These are phyloP conservation scores for Clarias magur DNA, from an alignment of 2,113 vertebrate genomes.

Conservation along the genomic window DNA sequence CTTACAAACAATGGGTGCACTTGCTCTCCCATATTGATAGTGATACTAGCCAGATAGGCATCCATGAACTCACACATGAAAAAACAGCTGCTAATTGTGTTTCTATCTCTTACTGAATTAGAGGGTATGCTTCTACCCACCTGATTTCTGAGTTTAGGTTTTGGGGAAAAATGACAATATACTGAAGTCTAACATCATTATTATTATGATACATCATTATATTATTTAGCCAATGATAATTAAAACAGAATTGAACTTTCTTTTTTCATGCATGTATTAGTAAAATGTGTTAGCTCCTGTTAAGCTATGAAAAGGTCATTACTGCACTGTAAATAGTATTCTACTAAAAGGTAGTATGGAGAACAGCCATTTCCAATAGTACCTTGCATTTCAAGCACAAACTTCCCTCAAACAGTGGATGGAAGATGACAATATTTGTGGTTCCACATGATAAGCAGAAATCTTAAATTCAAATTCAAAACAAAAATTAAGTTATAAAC, in stretches of 20 bases:
- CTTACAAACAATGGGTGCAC: too few relatives aligned
- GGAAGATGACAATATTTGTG: slow-evolving; percentile 72
- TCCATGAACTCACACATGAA: too few relatives aligned
- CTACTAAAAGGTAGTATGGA: neutral
- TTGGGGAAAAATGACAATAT: too few relatives aligned
- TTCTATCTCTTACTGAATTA: too few relatives aligned
- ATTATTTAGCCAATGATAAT: too few relatives aligned
- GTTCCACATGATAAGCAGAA: slow-evolving; percentile 87
- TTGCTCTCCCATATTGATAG: too few relatives aligned
- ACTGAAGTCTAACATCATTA: too few relatives aligned
- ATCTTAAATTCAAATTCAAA: slow-evolving; percentile 64
- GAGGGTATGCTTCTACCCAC: too few relatives aligned
- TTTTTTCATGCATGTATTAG: neutral
- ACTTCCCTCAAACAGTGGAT: slow-evolving; percentile 89
- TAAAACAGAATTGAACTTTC: neutral
- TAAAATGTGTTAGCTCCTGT: neutral
- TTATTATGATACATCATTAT: too few relatives aligned
- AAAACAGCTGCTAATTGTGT: too few relatives aligned
- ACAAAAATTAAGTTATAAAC: neutral
- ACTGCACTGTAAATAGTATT: neutral
- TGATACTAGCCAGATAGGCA: too few relatives aligned
- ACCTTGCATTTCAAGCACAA: slow-evolving; percentile 85
- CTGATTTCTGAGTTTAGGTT: too few relatives aligned
- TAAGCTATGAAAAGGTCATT: neutral
- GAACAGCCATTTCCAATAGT: slow-evolving; percentile 10